Conservation (phyloP, 92 coral and sea anemone genomes). For the Phenganax subtilis region DNA sequence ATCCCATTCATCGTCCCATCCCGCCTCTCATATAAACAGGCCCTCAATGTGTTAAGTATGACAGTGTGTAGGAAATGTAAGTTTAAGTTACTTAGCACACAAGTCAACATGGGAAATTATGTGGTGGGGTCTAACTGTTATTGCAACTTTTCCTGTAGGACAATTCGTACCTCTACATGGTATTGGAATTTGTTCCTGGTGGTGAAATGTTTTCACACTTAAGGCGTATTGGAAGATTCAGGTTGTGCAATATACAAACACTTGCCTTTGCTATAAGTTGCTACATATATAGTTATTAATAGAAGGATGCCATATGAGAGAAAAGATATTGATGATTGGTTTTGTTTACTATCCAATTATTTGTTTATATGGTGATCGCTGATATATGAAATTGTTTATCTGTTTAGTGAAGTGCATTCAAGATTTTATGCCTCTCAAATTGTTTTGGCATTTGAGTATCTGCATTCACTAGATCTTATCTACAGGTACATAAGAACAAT, state of each 20-base stretch:
- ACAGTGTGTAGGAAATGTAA: too few relatives aligned
- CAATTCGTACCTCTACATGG: conserved; percentile 98
- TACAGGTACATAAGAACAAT: conserved; percentile 61
- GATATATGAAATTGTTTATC: neutral
- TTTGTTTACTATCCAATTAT: neutral
- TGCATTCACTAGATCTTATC: conserved; percentile 93
- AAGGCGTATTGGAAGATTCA: conserved; percentile 98
- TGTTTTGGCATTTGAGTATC: conserved; percentile 96
- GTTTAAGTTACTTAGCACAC: too few relatives aligned
- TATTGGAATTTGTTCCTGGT: conserved; percentile 98
- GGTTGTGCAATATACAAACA: conserved; percentile 45
- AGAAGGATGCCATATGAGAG: neutral
- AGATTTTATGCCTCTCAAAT: conserved; percentile 99
- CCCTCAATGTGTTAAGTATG: too few relatives aligned
- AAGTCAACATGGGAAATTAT: too few relatives aligned
- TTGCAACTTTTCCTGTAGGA: conserved; percentile 49
- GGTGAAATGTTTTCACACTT: conserved; percentile 99
- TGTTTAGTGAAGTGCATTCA: conserved; percentile 96
- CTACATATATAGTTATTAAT: too few relatives aligned
- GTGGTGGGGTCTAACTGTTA: neutral
- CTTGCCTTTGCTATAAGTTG: neutral
- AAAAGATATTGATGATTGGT: neutral
- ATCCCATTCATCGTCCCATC: too few relatives aligned
- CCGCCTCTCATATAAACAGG: too few relatives aligned
- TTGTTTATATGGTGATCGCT: neutral